A percentile compares a stretch with the other conserved stretches of the same genome.
Evolutionary conservation across 2,113 vertebrate species (phyloP).

Genomic region (Eleginops maclovinus): DNA sequence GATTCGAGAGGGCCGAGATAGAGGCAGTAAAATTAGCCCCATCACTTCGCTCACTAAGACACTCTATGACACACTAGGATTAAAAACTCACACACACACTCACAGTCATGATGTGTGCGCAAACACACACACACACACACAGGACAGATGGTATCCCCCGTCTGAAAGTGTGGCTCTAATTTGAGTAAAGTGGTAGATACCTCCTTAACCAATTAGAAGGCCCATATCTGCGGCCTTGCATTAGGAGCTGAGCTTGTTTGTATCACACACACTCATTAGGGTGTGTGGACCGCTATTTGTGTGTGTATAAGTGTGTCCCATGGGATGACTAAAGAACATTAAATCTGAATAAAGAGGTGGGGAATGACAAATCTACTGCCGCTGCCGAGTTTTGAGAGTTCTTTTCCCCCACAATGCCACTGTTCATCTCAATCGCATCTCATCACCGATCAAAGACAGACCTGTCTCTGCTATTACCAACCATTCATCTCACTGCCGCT

Average conservation of each 20-base stretch:
- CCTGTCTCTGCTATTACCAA: conserved; percentile 42
- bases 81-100: conserved; percentile 50
- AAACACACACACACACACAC: conserved; percentile 41
- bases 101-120: conserved; percentile 11
- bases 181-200: conserved; percentile 74
- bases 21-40: conserved; percentile 74
- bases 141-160: conserved; percentile 70
- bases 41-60: conserved; percentile 66
- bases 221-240: conserved; percentile 41
- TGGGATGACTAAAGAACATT: conserved; percentile 46
- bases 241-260: conserved; percentile 31
- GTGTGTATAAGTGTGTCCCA: conserved; percentile 12
- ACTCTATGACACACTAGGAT: conserved; percentile 64
- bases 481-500: conserved; percentile 48
- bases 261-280: conserved; percentile 40
- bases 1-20: conserved; percentile 58
- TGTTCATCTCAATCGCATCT: conserved; percentile 60
- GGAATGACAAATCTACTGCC: conserved; percentile 49
- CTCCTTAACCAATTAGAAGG: conserved; percentile 78
- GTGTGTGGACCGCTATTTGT: not conserved
- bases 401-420: conserved; percentile 49
- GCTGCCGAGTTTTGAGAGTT: conserved; percentile 29
- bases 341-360: conserved; percentile 50
- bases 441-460: conserved; percentile 63
- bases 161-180: conserved; percentile 71